These are phyloP conservation scores for Sacculina carcini DNA, from an alignment of 2,888 invertebrate genomes.

Conservation along the genomic window DNA sequence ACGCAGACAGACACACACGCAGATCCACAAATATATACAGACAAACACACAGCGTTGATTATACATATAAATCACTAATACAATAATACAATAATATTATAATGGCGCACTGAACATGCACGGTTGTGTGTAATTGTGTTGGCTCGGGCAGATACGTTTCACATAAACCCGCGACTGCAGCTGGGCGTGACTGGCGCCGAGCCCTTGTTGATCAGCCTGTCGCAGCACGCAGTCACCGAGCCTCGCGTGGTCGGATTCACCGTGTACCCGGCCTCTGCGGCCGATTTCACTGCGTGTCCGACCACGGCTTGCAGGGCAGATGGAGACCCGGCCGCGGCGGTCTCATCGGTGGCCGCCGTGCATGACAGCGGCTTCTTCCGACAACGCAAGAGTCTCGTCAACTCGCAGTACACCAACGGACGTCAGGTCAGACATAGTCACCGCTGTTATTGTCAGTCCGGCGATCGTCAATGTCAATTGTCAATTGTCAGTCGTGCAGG, in stretches of 20 bases:
- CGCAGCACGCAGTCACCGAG: slow-evolving; percentile 72
- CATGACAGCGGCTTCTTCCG: slow-evolving; percentile 56
- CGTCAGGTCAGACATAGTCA: slow-evolving; percentile 50
- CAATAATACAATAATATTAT: neutral
- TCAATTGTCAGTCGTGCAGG: too few relatives aligned
- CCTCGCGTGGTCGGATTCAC: slow-evolving; percentile 62
- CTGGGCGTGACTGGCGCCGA: slow-evolving; percentile 48
- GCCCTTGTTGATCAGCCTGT: slow-evolving; percentile 55
- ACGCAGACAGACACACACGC: too few relatives aligned
- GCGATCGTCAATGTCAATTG: neutral
- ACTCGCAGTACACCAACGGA: slow-evolving; percentile 75
- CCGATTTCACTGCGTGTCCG: slow-evolving; percentile 1
- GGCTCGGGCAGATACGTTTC: slow-evolving; percentile 44
- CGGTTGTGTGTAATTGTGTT: neutral
- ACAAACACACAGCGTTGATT: too few relatives aligned
- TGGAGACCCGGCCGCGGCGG: slow-evolving; percentile 24
- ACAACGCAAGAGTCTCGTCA: slow-evolving; percentile 56
- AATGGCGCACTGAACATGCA: too few relatives aligned
- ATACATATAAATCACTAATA: neutral
- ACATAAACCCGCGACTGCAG: slow-evolving; percentile 72
- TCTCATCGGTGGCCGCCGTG: slow-evolving; percentile 45
- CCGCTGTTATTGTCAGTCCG: neutral
- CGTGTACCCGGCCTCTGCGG: slow-evolving; percentile 37
- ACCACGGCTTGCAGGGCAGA: neutral
- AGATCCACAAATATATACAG: too few relatives aligned